These are phyloP conservation scores for Tamandua tetradactyla DNA, from an alignment of 2,797 vertebrate species.

Conservation along the genomic window DNA sequence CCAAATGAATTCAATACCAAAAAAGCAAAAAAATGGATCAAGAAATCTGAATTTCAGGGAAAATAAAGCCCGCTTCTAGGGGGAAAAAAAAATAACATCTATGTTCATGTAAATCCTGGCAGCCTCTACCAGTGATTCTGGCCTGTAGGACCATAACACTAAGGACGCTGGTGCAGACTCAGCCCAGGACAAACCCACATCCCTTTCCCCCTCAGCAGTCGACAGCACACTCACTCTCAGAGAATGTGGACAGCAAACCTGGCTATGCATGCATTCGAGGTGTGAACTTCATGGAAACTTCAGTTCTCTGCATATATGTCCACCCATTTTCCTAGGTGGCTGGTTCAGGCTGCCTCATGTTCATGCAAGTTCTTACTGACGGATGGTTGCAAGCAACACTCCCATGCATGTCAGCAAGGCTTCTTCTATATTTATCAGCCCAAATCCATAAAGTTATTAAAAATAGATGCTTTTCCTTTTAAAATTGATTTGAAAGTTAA, in stretches of 20 bases:
- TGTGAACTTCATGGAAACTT: background rate
- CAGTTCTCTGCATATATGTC: background rate
- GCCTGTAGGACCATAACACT: background rate
- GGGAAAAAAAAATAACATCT: background rate
- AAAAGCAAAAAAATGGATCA: background rate
- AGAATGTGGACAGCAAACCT: background rate
- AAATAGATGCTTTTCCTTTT: background rate
- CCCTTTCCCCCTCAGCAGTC: background rate
- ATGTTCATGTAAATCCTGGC: background rate
- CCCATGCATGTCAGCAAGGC: background rate
- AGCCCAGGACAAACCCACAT: background rate
- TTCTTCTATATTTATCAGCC: background rate
- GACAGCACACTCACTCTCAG: rapidly evolving
- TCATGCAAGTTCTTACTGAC: rapidly evolving
- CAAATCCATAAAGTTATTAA: background rate
- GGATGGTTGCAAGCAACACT: background rate
- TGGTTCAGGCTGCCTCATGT: rapidly evolving
- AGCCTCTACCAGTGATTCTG: background rate
- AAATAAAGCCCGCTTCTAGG: background rate
- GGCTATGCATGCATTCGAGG: rapidly evolving
- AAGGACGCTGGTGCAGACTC: background rate
- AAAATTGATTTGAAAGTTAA: background rate
- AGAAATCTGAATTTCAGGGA: background rate
- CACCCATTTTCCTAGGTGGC: background rate
- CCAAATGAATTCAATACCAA: background rate